Conservation (phyloP, 2,113 vertebrate genomes). For the Brachyistius frenatus region DNA sequence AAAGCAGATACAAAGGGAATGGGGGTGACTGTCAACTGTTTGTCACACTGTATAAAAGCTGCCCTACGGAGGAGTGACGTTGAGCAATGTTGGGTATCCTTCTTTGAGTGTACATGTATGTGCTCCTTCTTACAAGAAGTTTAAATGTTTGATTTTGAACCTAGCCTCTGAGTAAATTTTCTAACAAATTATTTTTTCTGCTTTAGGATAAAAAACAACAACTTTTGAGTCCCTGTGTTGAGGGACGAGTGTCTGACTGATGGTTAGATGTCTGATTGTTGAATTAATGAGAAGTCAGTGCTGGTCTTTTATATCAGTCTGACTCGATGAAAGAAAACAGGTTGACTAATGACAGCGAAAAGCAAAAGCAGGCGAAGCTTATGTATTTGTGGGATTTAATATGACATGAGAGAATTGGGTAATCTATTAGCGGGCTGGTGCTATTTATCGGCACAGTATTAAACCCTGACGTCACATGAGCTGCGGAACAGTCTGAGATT, state of each 20-base stretch:
- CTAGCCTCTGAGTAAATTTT: no score
- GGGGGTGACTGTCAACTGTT: no score
- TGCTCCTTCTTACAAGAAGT: no score
- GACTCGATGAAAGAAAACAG: conserved; percentile 9
- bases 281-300: conserved; percentile 8
- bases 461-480: conserved; percentile 63
- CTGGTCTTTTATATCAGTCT: neutral
- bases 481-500: conserved; percentile 67
- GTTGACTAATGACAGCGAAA: conserved; percentile 25
- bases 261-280: neutral
- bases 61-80: no score
- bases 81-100: no score
- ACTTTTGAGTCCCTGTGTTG: no score
- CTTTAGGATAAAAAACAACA: no score
- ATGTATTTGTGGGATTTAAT: conserved; percentile 60
- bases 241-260: neutral
- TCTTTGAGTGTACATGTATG: no score
- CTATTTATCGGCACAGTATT: conserved; percentile 62
- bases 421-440: conserved; percentile 60
- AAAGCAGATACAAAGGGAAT: no score
- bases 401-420: conserved; percentile 53
- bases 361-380: conserved; percentile 32
- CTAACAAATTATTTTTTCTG: no score
- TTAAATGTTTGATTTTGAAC: no score
- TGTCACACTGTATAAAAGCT: no score